Evolutionary conservation across 2,113 vertebrate genomes (phyloP).

Genomic region (Capreolus pygargus): DNA sequence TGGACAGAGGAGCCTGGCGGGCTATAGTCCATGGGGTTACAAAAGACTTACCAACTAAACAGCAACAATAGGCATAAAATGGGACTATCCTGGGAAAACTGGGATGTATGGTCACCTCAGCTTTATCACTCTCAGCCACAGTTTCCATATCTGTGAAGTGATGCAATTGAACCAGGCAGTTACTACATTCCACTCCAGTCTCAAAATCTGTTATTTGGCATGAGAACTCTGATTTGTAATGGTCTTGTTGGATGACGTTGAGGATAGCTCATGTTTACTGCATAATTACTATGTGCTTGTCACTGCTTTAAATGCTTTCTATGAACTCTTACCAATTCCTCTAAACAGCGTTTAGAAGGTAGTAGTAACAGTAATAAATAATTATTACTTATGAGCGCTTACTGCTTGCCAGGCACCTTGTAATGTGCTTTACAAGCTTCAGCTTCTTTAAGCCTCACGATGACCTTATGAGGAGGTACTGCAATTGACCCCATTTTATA

Average conservation of each 20-base stretch:
- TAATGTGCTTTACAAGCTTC: neutral
- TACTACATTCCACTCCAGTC: neutral
- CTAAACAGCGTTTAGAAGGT: neutral
- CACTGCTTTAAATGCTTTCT: neutral
- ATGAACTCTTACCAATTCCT: neutral
- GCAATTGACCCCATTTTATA: neutral
- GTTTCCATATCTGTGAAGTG: neutral
- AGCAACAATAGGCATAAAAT: neutral
- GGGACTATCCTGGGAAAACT: neutral
- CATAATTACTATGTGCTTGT: no score
- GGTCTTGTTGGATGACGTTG: neutral
- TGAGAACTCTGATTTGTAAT: neutral
- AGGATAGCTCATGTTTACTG: neutral
- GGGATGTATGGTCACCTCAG: no score
- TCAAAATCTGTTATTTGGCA: neutral
- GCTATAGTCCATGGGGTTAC: neutral
- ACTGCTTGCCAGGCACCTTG: neutral
- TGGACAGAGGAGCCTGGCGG: neutral
- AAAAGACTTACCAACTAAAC: neutral
- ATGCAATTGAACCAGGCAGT: neutral
- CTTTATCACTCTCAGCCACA: neutral
- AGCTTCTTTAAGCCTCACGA: neutral
- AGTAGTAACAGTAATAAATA: neutral
- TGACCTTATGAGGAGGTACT: neutral
- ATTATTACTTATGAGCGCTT: neutral